Percentiles rank a stretch among this genome's conserved stretches.
Conservation (phyloP, 2,113 vertebrate genomes). For the Chaetodon auriga region DNA sequence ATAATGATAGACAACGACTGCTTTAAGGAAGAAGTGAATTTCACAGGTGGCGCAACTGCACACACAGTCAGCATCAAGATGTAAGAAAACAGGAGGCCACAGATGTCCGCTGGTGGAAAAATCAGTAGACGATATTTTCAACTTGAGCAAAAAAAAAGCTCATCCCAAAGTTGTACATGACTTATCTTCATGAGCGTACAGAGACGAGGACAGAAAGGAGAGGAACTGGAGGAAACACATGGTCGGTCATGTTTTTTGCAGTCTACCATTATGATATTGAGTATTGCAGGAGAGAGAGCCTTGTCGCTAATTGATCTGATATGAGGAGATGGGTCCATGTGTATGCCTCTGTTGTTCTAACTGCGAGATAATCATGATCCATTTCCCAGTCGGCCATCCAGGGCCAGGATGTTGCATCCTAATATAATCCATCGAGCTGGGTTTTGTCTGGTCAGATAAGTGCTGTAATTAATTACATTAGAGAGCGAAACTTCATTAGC, state of each 20-base stretch:
- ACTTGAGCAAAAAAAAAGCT: not conserved
- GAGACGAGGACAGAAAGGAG: not conserved
- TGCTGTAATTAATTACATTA: constrained; percentile 76
- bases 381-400: constrained; percentile 70
- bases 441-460: constrained; percentile 76
- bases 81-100: not conserved
- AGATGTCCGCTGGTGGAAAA: not conserved
- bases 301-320: constrained; percentile 71
- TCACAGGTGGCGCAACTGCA: not conserved
- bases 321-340: constrained; percentile 55
- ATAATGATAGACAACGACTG: not conserved
- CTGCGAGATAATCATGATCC: constrained; percentile 73
- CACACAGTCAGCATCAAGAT: not conserved
- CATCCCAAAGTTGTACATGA: not conserved
- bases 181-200: not conserved
- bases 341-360: constrained; percentile 64
- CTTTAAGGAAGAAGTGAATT: not conserved
- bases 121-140: not conserved
- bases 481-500: constrained; percentile 66
- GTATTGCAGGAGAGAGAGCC: constrained; percentile 13
- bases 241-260: not conserved
- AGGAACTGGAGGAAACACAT: not conserved
- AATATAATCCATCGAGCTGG: constrained; percentile 74
- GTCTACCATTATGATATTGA: constrained; percentile 1
- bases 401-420: constrained; percentile 70